phyloP scores from a whole-genome alignment of 2,888 invertebrate genomes.

The Drosophila percnosoma region DNA sequence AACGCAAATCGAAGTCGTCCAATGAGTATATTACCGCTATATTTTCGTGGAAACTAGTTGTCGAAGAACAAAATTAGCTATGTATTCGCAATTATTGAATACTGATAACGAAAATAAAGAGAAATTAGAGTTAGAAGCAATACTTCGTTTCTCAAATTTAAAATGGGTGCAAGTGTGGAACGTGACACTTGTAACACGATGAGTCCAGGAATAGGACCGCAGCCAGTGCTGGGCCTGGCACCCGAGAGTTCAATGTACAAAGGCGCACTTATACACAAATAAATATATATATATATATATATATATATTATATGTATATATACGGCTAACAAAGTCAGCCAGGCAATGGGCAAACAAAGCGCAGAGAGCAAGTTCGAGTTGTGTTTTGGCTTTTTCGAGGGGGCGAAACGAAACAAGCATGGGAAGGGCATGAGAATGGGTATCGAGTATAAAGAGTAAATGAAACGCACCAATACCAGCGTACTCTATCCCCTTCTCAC shows the following conservation, averaged over 20 bases:
- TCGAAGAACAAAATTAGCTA: neutral
- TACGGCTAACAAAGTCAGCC: conserved; percentile 37
- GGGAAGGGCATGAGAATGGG: conserved; percentile 40
- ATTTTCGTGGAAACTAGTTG: neutral
- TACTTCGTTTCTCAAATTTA: neutral
- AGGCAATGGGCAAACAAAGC: conserved; percentile 69
- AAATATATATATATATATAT: conserved; percentile 14
- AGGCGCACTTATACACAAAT: conserved; percentile 44
- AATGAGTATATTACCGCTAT: neutral
- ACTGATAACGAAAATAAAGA: neutral
- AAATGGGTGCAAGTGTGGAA: conserved; percentile 27
- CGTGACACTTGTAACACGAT: conserved; percentile 44
- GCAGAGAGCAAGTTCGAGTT: conserved; percentile 73
- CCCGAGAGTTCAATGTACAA: conserved; percentile 71
- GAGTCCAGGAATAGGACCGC: conserved; percentile 56
- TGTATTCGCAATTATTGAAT: neutral
- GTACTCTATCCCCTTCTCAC: conserved; percentile 7
- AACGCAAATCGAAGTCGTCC: neutral
- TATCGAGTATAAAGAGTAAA: conserved; percentile 44
- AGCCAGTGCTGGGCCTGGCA: conserved; percentile 34
- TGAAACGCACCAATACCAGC: conserved; percentile 55
- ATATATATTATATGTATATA: conserved; percentile 23
- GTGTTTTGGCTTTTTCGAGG: conserved; percentile 69
- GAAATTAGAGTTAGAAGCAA: neutral
- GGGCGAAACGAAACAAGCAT: conserved; percentile 55